phyloP scores from a whole-genome alignment of 2,888 invertebrate species.

The Polymixis flavicincta region DNA sequence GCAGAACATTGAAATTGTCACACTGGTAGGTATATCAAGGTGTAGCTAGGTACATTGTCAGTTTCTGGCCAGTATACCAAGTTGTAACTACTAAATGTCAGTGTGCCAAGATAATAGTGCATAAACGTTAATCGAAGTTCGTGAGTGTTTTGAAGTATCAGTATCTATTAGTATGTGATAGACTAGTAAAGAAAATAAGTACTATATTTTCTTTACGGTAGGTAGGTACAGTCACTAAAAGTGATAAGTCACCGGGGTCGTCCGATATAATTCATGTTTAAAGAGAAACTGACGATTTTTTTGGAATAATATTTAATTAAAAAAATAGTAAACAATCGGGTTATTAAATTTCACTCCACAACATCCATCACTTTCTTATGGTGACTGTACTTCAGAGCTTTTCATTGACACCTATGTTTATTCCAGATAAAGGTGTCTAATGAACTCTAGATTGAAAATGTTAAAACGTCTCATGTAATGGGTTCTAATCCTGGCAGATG shows the following conservation, averaged over 20 bases:
- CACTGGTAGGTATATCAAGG: neutral
- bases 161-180: neutral
- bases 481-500: conserved; percentile 27
- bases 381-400: too few species aligned
- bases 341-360: too few species aligned
- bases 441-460: conserved; percentile 33
- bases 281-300: too few species aligned
- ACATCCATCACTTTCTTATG: too few species aligned
- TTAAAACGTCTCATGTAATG: conserved; percentile 18
- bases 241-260: too few species aligned
- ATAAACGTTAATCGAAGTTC: neutral
- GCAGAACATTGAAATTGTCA: neutral
- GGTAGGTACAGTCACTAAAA: too few species aligned
- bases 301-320: too few species aligned
- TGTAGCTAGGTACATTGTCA: neutral
- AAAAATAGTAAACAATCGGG: too few species aligned
- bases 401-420: too few species aligned
- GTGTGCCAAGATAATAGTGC: neutral
- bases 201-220: too few species aligned
- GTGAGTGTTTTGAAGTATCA: conserved; percentile 1
- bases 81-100: neutral
- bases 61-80: neutral
- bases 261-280: too few species aligned
- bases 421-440: neutral
- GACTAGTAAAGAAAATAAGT: too few species aligned